A percentile compares a stretch with the other conserved stretches of the same genome.
These are phyloP conservation scores for Charina bottae DNA, from an alignment of 2,113 vertebrate species.

Conservation along the genomic window DNA sequence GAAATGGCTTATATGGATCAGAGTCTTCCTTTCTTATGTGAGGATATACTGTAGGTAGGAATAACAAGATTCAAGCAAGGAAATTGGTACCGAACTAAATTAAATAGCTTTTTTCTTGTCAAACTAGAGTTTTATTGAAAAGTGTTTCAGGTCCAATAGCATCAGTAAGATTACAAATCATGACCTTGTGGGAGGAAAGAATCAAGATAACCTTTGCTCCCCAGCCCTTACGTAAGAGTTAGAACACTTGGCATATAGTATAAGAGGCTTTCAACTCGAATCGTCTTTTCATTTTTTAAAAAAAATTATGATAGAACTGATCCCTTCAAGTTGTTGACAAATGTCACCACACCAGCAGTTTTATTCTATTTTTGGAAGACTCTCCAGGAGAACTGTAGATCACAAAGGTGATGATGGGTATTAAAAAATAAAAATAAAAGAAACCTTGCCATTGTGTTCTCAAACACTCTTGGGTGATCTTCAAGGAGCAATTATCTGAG, in stretches of 20 bases:
- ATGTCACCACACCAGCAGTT: neutral
- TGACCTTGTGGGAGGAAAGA: neutral
- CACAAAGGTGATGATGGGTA: neutral
- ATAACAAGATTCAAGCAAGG: neutral
- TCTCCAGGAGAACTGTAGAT: neutral
- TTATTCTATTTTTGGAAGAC: neutral
- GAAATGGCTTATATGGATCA: neutral
- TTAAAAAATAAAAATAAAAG: too few relatives aligned
- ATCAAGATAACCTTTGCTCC: neutral
- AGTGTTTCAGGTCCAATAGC: neutral
- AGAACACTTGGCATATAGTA: neutral
- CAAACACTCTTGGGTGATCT: neutral
- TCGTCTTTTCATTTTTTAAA: neutral
- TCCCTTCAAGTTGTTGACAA: neutral
- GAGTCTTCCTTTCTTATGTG: neutral
- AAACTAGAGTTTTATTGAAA: neutral
- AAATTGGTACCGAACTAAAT: neutral
- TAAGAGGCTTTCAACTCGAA: neutral
- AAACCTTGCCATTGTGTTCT: neutral
- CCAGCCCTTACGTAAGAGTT: neutral
- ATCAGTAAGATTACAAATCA: neutral
- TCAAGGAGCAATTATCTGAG: too few relatives aligned
- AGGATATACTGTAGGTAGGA: neutral
- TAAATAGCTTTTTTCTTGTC: neutral
- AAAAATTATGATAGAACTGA: neutral